phyloP scores from a whole-genome alignment of 2,888 invertebrate species.

The Acrocyrtus sp. region DNA sequence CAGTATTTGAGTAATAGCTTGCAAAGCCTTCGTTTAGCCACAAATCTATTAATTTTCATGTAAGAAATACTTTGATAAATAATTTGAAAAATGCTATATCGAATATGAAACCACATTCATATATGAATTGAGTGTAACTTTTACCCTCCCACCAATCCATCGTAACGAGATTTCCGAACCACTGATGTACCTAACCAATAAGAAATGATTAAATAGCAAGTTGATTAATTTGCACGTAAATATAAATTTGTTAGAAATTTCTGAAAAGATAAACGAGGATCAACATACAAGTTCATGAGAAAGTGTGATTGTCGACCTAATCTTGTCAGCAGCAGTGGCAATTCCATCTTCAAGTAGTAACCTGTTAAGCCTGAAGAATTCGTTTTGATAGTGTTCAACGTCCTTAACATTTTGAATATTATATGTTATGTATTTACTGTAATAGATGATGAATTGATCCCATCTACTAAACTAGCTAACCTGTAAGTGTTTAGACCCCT shows the following conservation, averaged over 20 bases:
- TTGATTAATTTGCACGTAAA: too few species aligned
- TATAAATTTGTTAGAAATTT: background rate
- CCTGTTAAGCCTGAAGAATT: constrained; percentile 9
- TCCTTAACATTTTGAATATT: background rate
- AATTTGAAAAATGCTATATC: too few species aligned
- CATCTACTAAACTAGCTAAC: constrained; percentile 28
- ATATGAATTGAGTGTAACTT: background rate
- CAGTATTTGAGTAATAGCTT: constrained; percentile 52
- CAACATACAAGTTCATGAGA: constrained; percentile 49
- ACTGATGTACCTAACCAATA: constrained; percentile 21
- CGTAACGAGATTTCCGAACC: constrained; percentile 57
- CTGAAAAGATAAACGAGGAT: background rate
- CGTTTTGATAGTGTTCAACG: background rate
- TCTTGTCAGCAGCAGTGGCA: constrained; percentile 43
- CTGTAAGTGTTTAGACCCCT: constrained; percentile 58
- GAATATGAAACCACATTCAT: too few species aligned
- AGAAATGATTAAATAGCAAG: background rate
- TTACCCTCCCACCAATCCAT: constrained; percentile 57
- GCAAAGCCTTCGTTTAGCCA: constrained; percentile 61
- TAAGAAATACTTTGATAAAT: too few species aligned
- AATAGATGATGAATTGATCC: too few species aligned
- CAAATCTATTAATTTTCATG: constrained; percentile 25
- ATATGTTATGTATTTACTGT: background rate
- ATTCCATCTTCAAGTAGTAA: constrained; percentile 43
- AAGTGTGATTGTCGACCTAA: constrained; percentile 49